A percentile compares a stretch with the other conserved stretches of the same genome.
phyloP scores from a whole-genome alignment of 1,140 invertebrate genomes.

The Diorhabda elongata region DNA sequence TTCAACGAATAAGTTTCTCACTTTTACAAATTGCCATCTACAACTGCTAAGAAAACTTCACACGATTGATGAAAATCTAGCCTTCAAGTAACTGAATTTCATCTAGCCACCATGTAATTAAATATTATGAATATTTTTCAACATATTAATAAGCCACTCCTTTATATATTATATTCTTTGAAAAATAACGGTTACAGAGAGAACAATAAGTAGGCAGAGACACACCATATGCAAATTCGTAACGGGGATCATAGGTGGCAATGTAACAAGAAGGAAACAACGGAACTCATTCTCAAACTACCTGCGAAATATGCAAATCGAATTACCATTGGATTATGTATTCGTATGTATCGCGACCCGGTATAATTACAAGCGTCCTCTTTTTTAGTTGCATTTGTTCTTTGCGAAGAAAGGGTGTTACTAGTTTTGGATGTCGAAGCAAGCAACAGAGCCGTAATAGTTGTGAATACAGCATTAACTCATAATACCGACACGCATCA shows the following conservation, averaged over 20 bases:
- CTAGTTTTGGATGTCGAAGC: not conserved
- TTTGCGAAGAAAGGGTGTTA: constrained; percentile 7
- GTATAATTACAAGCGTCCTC: constrained; percentile 28
- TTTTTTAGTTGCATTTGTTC: constrained; percentile 14
- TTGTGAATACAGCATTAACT: too few relatives aligned
- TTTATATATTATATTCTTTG: not conserved
- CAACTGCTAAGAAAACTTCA: too few relatives aligned
- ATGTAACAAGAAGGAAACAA: constrained; percentile 31
- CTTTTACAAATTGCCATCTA: too few relatives aligned
- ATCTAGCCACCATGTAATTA: too few relatives aligned
- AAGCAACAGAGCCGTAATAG: not conserved
- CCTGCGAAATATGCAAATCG: constrained; percentile 35
- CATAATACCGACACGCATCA: too few relatives aligned
- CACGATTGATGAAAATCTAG: too few relatives aligned
- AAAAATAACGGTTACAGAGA: not conserved
- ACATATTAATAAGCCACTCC: too few relatives aligned
- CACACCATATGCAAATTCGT: constrained; percentile 32
- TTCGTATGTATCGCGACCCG: constrained; percentile 3
- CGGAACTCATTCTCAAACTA: constrained; percentile 24
- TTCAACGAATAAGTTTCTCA: too few relatives aligned
- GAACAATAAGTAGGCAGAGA: not conserved
- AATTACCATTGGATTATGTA: constrained; percentile 22
- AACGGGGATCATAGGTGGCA: constrained; percentile 32
- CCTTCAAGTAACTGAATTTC: too few relatives aligned
- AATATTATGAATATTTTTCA: too few relatives aligned